Conservation (phyloP, 2,113 vertebrate species). For the Spea multiplicata region DNA sequence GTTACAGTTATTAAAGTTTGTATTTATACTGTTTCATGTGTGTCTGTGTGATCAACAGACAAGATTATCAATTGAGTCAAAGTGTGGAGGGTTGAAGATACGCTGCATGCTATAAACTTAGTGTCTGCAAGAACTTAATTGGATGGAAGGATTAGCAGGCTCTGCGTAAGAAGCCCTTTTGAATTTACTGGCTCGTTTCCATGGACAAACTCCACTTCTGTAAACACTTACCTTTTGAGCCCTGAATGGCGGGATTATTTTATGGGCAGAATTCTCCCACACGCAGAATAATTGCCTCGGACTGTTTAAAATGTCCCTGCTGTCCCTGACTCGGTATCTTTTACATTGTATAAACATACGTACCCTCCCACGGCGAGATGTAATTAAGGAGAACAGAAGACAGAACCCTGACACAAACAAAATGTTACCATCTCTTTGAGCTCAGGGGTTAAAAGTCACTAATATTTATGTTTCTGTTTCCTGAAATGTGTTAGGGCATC, state of each 20-base stretch:
- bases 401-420: neutral
- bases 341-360: conserved; percentile 6
- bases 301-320: neutral
- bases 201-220: neutral
- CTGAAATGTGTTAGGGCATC: neutral
- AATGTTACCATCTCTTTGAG: neutral
- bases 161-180: neutral
- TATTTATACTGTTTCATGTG: too few species aligned
- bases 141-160: neutral
- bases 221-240: neutral
- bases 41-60: neutral
- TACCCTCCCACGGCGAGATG: neutral
- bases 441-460: neutral
- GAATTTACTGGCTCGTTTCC: neutral
- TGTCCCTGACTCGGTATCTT: neutral
- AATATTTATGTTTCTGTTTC: neutral
- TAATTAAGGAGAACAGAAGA: neutral
- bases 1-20: too few species aligned
- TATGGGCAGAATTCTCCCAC: neutral
- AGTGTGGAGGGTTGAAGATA: conserved; percentile 1
- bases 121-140: conserved; percentile 3
- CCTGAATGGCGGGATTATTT: neutral
- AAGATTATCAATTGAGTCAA: neutral
- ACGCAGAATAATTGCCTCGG: neutral
- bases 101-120: neutral